Base-by-base conservation (phyloP, 2,888 invertebrate genomes). In the Microctonus hyperodae region DNA sequence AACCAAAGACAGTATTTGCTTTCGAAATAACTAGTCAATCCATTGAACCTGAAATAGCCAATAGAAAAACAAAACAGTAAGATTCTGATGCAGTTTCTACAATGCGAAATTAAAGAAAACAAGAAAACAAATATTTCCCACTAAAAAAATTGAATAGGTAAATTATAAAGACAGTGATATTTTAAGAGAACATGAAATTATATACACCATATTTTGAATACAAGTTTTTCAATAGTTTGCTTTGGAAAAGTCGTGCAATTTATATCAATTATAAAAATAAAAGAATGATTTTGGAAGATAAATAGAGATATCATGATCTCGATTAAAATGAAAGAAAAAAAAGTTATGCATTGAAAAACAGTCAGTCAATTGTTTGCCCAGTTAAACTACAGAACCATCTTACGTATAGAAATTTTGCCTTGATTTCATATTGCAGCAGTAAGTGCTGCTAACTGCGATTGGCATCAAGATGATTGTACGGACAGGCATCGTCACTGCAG, bases 401-500 rank as follows among this genome's bases (percentile, higher is more conserved):
- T 83, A 82, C 80, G 77, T 79, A 81, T 79, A 70, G 69, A 74
- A 77, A 74, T 74, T 69, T 73, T 72, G 72, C 73, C 68, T 56
- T 72, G 56, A 25, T 75, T 73, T 70, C 69, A 68, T 56, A 73
- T 74, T 74, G 76, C 74, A 74, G 72, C 73, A 71, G 75, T 70
- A 75, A 72, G 69, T 70, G 68, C 77, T 79, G 79, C 74, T 75
- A 74, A 74, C 74, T 76, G 69, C 77, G 79, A 72, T 73, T 67
- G 25, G 70, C 67, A 68, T 72, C 68, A 48, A 81, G 80, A 74
- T 83, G 83, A 72, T 81, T 70, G 72, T 74, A 84, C 70, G 75
- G 78, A 74, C 84, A 84, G 66, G 80, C 82, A 65, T 75, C 80
- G 68, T 84, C 84, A 67, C 75, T 81, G 76, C 84, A 84, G 65